These are phyloP conservation scores for Drosophila pseudoobscura DNA, from an alignment of 1,140 invertebrate genomes.

Conservation along the genomic window DNA sequence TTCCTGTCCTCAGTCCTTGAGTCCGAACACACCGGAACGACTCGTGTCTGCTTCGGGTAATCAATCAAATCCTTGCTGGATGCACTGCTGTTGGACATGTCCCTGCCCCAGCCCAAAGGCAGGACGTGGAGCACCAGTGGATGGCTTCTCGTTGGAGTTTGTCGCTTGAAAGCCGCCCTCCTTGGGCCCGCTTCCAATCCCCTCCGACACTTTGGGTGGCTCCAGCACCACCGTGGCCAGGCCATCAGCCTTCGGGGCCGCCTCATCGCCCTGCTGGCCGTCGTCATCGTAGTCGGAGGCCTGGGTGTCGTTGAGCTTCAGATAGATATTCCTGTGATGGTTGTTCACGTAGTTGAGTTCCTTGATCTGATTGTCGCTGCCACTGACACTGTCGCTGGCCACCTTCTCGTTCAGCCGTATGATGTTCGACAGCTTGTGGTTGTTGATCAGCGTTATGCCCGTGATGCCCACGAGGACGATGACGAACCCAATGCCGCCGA, in stretches of 20 bases:
- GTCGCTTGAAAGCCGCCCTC: not conserved
- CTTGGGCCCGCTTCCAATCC: conserved; percentile 19
- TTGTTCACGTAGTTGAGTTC: conserved; percentile 76
- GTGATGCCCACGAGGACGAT: conserved; percentile 77
- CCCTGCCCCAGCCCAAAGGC: conserved; percentile 47
- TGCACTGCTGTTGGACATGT: conserved; percentile 16
- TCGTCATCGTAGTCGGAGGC: not conserved
- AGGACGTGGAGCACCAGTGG: not conserved
- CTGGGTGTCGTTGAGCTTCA: conserved; percentile 34
- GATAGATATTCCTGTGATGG: conserved; percentile 68
- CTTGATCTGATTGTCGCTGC: conserved; percentile 75
- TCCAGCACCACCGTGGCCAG: not conserved
- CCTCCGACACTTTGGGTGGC: conserved; percentile 44
- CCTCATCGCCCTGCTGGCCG: conserved; percentile 22
- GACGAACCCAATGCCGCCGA: conserved; percentile 75
- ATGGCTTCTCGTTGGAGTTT: too few relatives aligned
- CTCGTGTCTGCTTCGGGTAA: conserved; percentile 68
- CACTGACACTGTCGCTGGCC: conserved; percentile 78
- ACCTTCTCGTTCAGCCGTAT: conserved; percentile 81
- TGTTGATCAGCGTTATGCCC: conserved; percentile 78
- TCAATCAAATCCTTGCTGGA: conserved; percentile 63
- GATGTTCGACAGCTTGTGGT: conserved; percentile 80
- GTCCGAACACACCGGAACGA: conserved; percentile 73
- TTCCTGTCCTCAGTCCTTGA: too few relatives aligned
- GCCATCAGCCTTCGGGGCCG: conserved; percentile 25